Conservation (phyloP, 2,797 vertebrate species). For the Threskiornis aethiopicus region DNA sequence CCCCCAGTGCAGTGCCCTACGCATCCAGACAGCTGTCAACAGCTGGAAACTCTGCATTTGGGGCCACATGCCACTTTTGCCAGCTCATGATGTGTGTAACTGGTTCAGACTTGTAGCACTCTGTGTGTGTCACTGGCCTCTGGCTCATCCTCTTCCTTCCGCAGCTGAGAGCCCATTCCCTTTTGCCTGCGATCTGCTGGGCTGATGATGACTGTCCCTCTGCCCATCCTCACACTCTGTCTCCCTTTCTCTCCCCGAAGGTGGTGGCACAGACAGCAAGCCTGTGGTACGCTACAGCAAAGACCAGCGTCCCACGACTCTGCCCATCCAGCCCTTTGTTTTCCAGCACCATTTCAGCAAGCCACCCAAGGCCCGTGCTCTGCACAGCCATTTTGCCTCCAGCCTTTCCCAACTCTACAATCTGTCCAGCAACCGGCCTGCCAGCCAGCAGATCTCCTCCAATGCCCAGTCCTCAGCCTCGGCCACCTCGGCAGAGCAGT, state of each 20-base stretch:
- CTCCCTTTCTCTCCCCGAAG: conserved; percentile 43
- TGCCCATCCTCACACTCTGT: not conserved
- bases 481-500: conserved; percentile 1
- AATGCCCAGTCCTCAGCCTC: conserved; percentile 49
- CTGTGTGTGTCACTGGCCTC: not conserved
- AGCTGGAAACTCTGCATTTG: not conserved
- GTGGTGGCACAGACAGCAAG: conserved; percentile 78
- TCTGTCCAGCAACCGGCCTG: conserved; percentile 73
- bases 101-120: not conserved
- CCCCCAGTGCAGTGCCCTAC: not conserved
- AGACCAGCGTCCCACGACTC: conserved; percentile 92
- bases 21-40: not conserved
- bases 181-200: not conserved
- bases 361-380: conserved; percentile 82
- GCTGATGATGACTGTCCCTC: not conserved
- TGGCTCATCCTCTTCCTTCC: not conserved
- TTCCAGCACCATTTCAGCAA: conserved; percentile 94
- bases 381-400: conserved; percentile 82
- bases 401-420: conserved; percentile 85
- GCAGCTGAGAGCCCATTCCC: not conserved
- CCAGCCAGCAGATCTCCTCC: conserved; percentile 63
- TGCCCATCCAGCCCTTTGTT: conserved; percentile 97
- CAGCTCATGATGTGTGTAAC: not conserved
- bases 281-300: conserved; percentile 91
- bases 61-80: not conserved